Conservation (phyloP, 2,113 vertebrate genomes). For the Indicator indicator region DNA sequence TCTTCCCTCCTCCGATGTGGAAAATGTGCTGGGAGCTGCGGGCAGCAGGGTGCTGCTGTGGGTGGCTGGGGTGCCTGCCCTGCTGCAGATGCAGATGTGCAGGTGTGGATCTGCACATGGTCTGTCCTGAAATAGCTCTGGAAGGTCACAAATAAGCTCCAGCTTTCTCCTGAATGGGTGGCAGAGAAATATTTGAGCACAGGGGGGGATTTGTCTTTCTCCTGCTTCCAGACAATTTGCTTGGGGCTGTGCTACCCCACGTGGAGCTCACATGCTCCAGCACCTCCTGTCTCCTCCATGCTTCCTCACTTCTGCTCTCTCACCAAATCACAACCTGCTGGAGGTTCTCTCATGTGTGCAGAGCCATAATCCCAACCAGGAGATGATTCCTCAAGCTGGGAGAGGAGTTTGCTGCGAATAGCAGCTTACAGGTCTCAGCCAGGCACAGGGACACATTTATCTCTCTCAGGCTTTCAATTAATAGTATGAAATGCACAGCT, state of each 20-base stretch:
- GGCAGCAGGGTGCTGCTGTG: background rate
- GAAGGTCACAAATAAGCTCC: background rate
- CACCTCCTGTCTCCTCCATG: accelerated
- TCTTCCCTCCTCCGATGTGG: background rate
- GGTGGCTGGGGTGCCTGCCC: background rate
- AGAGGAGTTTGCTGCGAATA: background rate
- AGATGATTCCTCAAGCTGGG: background rate
- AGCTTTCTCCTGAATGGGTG: accelerated
- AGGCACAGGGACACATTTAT: constrained; percentile 11
- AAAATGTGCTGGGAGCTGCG: background rate
- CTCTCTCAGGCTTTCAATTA: constrained; percentile 73
- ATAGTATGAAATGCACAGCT: constrained; percentile 70
- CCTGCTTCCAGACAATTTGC: background rate
- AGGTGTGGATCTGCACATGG: accelerated
- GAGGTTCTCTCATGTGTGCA: background rate
- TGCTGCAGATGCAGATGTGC: accelerated
- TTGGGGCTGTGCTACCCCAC: accelerated
- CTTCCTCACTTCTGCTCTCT: background rate
- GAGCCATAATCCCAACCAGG: background rate
- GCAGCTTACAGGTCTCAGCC: constrained; percentile 48
- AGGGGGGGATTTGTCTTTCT: too few species aligned
- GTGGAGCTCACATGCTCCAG: accelerated
- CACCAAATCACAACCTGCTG: accelerated
- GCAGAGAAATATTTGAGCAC: accelerated
- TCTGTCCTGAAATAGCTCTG: background rate